phyloP scores from a whole-genome alignment of 2,888 invertebrate genomes.

The Baccha elongata region DNA sequence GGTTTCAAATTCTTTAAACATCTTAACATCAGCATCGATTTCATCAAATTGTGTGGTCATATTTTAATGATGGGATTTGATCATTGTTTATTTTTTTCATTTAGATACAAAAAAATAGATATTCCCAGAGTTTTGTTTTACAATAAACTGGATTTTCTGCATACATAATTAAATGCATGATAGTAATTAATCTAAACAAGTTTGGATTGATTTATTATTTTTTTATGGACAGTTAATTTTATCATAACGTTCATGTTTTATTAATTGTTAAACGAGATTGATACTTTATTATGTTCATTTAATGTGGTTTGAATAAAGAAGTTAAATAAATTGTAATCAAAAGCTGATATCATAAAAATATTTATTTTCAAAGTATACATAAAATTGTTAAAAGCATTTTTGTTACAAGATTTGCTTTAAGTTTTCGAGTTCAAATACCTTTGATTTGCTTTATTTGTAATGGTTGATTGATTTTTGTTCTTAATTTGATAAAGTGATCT shows the following conservation, averaged over 20 bases:
- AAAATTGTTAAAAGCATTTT: constrained; percentile 7
- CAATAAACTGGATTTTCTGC: constrained; percentile 7
- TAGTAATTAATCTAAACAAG: constrained; percentile 11
- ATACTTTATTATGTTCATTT: constrained; percentile 5
- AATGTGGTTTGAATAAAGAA: background rate
- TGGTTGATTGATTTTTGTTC: background rate
- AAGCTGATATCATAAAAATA: background rate
- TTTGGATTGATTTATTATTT: constrained; percentile 20
- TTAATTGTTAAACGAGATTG: background rate
- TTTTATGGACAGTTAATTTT: constrained; percentile 9
- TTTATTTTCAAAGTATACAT: too few relatives aligned
- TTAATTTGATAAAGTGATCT: background rate
- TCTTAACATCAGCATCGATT: too few relatives aligned
- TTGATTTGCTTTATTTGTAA: too few relatives aligned
- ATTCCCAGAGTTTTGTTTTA: constrained; percentile 9
- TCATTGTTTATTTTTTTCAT: background rate
- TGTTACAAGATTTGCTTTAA: background rate
- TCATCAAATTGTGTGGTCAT: constrained; percentile 9
- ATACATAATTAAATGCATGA: constrained; percentile 33
- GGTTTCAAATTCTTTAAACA: too few relatives aligned
- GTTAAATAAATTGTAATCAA: background rate
- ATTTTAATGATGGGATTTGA: background rate
- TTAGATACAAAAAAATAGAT: too few relatives aligned
- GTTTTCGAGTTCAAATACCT: background rate
- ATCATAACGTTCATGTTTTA: background rate